Base-by-base conservation (phyloP, 2,888 invertebrate species). In the Liodrosophila aerea region DNA sequence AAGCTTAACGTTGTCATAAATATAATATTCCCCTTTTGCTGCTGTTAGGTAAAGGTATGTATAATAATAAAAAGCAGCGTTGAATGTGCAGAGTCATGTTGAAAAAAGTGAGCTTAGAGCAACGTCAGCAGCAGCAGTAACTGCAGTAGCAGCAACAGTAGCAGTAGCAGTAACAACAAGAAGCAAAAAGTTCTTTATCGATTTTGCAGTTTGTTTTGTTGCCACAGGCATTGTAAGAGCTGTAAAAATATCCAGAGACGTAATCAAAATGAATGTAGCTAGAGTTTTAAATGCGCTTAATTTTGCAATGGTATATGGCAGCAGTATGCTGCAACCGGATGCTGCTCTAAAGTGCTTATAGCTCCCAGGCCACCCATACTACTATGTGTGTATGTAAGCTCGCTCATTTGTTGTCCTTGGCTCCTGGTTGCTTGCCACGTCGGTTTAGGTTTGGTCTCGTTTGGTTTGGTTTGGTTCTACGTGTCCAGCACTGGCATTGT, bases 211-310 rank as follows among this genome's bases (percentile, higher is more conserved):
- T 51, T 34, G 52, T 15, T 39, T 40, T 50, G 30, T 37, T 27
- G 52, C 65, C 46, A 11, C 44, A 47, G 67, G 69, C 69, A 16
- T 22, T 30, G 36, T n/a, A 11, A 12, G 37, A 22, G 43, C 39
- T 40, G 44, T 45, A 57, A 53, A 56, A 67, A 53, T 43, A 59
- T 47, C 59, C 40, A 47, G 52, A 43, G 51, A 37, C 44, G 64
- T 64, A 78, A 77, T 80, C 80, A 64, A 67, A 63, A 60, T 62
- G 64, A 80, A 63, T 69, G 63, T 59, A 45, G 80, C 64, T 65
- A 12, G 46, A 34, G 33, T 80, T 67, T 73, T 59, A 67, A 73
- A 76, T 67, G 64, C 59, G 76, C 76, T 80, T 76, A 83, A 73
- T 76, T 80, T 64, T 60, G 69, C 58, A 58, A 63, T 59, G 58